Base-by-base conservation (phyloP, 2,888 invertebrate genomes). In the Bimastos eiseni region DNA sequence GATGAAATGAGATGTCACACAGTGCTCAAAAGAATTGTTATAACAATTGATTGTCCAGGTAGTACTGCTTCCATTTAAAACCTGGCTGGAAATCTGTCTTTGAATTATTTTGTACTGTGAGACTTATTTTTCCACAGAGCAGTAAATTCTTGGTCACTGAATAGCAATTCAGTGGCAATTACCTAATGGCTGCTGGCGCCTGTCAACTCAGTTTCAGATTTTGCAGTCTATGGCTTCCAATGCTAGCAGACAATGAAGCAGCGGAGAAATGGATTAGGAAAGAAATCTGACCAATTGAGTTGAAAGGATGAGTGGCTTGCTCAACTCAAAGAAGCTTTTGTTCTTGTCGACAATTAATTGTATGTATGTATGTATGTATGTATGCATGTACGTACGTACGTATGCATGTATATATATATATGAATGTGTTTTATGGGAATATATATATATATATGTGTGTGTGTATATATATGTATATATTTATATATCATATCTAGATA, bases 141-240 rank as follows among this genome's bases (percentile, higher is more conserved):
- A 70, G 70, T 70, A n/a, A 70, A n/a, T 70, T 70, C 70, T 70
- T 70, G 70, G 70, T 70, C 70, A 70, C n/a, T n/a, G n/a, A 70
- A 86, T 34, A 8, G 24, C 21, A 86, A 86, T 86, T 86, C 86
- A 86, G n/a, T 36, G 1, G 86, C 86, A 86, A 86, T 86, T 86
- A 86, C 86, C 24, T 86, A 86, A 86, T 86, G 86, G 86, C 36
- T 36, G 34, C 36, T 86, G 86, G 86, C 86, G 86, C 86, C 86
- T 86, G 86, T 21, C 86, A 37, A 36, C 34, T 37, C 86, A 86
- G 84, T 37, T 30, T 15, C 34, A 37, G 36, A 86, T 86, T 86
- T 86, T 24, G 21, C 37, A 24, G 86, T 37, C 37, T 37, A 84
- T 84, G 37, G 86, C 34, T 86, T 86, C 37, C 86, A 37, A 21